These are phyloP conservation scores for Solenodon paradoxus DNA, from an alignment of 2,113 vertebrate genomes.

Conservation along the genomic window DNA sequence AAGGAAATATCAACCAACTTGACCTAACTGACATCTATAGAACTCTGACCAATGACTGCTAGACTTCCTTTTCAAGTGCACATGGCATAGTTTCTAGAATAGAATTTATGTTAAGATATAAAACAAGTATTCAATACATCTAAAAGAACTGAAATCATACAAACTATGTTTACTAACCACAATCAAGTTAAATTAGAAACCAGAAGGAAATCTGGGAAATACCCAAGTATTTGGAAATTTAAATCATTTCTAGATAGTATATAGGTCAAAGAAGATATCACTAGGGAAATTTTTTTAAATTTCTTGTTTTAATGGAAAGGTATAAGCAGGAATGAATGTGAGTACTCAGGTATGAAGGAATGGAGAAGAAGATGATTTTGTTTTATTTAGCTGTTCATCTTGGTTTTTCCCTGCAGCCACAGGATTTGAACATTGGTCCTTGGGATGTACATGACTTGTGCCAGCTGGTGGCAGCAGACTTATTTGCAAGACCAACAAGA, in stretches of 20 bases:
- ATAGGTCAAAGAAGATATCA: not conserved
- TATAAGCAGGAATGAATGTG: no score
- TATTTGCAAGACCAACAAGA: no score
- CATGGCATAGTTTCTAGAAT: not conserved
- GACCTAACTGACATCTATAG: not conserved
- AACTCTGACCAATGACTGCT: not conserved
- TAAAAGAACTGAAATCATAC: not conserved
- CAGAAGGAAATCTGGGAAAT: not conserved
- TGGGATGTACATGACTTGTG: no score
- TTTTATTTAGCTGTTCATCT: no score
- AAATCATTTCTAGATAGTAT: not conserved
- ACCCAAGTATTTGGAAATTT: not conserved
- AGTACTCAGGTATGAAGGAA: no score
- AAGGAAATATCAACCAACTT: not conserved
- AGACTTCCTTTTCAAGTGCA: not conserved
- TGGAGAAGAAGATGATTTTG: no score
- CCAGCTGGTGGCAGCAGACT: no score
- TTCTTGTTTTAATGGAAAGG: no score
- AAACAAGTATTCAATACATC: not conserved
- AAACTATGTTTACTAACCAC: not conserved
- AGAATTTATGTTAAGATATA: not conserved
- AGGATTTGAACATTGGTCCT: no score
- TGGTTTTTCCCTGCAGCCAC: no score
- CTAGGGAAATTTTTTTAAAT: slow-evolving; percentile 32
- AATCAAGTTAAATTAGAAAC: slow-evolving; percentile 16